Percentiles rank a stretch among this genome's conserved stretches.
Evolutionary conservation across 2,797 vertebrate genomes (phyloP).

Genomic region (Falco novaeseelandiae): DNA sequence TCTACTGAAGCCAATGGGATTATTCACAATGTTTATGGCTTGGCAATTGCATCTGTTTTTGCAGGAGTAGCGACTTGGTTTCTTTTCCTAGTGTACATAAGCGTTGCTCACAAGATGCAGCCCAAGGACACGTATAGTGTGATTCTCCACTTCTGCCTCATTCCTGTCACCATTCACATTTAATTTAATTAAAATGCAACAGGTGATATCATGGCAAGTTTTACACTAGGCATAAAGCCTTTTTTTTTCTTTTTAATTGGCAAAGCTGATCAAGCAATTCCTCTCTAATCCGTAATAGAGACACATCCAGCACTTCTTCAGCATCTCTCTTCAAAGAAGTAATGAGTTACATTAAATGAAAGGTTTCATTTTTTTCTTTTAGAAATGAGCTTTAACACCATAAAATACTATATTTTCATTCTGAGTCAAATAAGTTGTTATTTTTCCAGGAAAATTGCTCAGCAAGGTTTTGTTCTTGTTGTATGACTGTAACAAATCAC

Average conservation of each 20-base stretch:
- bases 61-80: background rate
- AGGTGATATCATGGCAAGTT: background rate
- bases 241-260: background rate
- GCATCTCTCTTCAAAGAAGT: background rate
- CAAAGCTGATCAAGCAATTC: background rate
- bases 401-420: background rate
- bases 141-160: background rate
- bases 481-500: conserved; percentile 53
- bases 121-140: background rate
- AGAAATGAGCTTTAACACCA: background rate
- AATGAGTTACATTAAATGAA: background rate
- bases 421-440: background rate
- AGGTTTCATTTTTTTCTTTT: background rate
- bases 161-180: background rate
- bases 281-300: background rate
- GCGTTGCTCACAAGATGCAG: background rate
- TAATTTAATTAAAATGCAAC: background rate
- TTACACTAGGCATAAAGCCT: background rate
- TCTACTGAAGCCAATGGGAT: background rate
- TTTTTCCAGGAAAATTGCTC: background rate
- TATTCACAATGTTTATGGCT: background rate
- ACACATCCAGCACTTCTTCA: background rate
- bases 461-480: conserved; percentile 35
- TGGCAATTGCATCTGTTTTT: background rate
- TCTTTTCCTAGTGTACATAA: background rate